Evolutionary conservation across 37 sponge, comb jelly and placozoan species (phyloP).

Genomic region (Bolinopsis microptera): DNA sequence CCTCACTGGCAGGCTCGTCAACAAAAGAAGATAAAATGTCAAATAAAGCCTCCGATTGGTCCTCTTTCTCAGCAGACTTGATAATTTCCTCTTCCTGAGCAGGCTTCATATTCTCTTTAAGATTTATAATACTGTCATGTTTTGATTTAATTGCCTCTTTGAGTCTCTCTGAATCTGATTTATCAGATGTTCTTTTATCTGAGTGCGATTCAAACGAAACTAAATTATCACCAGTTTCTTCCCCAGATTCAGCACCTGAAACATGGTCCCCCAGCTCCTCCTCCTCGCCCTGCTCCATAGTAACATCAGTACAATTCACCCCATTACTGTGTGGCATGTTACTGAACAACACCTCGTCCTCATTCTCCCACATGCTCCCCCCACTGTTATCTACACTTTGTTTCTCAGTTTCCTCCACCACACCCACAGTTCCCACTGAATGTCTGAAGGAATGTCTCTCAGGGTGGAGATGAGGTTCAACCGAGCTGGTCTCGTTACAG

Average conservation of each 20-base stretch:
- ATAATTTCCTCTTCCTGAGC: not conserved
- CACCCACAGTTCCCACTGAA: not conserved
- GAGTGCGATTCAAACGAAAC: too few species aligned
- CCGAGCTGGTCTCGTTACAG: not conserved
- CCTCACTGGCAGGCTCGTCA: constrained; percentile 56
- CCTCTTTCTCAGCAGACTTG: not conserved
- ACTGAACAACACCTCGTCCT: not conserved
- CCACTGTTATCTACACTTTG: not conserved
- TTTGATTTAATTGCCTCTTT: too few species aligned
- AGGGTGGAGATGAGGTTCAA: constrained; percentile 19
- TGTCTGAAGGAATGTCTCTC: not conserved
- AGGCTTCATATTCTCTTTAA: too few species aligned
- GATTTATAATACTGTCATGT: too few species aligned
- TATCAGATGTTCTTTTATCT: too few species aligned
- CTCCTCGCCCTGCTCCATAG: not conserved
- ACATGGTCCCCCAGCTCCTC: too few species aligned
- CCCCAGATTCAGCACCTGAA: too few species aligned
- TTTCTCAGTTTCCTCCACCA: too few species aligned
- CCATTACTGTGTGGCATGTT: not conserved
- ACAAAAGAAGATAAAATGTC: constrained; percentile 50
- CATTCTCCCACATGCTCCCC: not conserved
- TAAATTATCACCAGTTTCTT: too few species aligned
- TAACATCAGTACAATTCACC: not conserved
- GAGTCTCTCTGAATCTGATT: too few species aligned
- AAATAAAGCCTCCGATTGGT: not conserved